A percentile compares a stretch with the other conserved stretches of the same genome.
Evolutionary conservation across 2,888 invertebrate species (phyloP).

Genomic region (Dioctria linearis): DNA sequence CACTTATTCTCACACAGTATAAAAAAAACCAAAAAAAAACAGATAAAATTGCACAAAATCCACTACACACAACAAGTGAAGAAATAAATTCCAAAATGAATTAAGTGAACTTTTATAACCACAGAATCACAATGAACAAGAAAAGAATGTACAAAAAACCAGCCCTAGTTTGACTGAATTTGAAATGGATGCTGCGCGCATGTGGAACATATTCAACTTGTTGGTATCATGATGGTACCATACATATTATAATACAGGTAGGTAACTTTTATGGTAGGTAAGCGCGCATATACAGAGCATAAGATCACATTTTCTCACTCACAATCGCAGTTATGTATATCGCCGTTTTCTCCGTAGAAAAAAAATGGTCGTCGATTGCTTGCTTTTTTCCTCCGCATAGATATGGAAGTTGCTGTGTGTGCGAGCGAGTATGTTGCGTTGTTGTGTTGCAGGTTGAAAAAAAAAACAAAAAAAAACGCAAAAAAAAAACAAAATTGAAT

Average conservation of each 20-base stretch:
- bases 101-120: conserved; percentile 19
- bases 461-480: not conserved
- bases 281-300: not conserved
- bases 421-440: not conserved
- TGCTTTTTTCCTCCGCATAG: too few relatives aligned
- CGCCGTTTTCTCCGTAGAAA: not conserved
- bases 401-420: not conserved
- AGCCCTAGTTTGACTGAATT: not conserved
- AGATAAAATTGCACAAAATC: conserved; percentile 12
- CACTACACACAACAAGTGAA: conserved; percentile 6
- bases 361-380: conserved; percentile 25
- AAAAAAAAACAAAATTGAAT: conserved; percentile 15
- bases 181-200: conserved; percentile 22
- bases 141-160: conserved; percentile 9
- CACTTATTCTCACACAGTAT: not conserved
- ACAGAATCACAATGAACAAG: not conserved
- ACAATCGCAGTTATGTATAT: not conserved
- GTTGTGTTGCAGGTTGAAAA: conserved; percentile 12
- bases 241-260: conserved; percentile 15
- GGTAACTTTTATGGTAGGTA: not conserved
- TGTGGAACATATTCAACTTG: conserved; percentile 45
- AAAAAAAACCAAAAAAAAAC: not conserved
- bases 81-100: conserved; percentile 14
- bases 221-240: not conserved
- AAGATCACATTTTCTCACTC: conserved; percentile 36